Base-by-base conservation (phyloP, 2,797 vertebrate species). In the Scleropages formosus region DNA sequence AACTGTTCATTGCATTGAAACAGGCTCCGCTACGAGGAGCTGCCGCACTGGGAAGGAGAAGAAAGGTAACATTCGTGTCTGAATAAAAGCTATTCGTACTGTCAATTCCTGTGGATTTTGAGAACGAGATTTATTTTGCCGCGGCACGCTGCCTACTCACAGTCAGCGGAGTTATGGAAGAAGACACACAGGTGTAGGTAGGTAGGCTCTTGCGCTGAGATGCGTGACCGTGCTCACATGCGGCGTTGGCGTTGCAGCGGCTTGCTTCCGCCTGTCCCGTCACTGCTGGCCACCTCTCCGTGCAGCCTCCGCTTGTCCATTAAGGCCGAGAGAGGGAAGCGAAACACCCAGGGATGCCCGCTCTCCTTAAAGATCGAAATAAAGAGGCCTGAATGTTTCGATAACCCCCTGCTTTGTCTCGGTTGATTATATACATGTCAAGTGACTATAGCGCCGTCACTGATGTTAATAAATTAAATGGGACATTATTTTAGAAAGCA, bases 401-500 rank as follows among this genome's bases (percentile, higher is more conserved):
- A 39, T 39, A 20, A 51, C 12, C 66, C 46, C 68, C 44, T 47
- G n/a, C 4, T 26, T 39, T 26, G 22, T 68, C 44, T 47, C 20
- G 68, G 66, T 68, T 20, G 44, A 27, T 47, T 49, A n/a, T 47
- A 67, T 47, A 13, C 65, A 67, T 67, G 24, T 15, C 20, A 49
- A 47, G 51, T 26, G 51, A 46, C 44, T 68, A 20, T 49, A 22
- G 44, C 12, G 18, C 66, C 49, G 11, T 39, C 31, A 2, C 39
- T 53, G 49, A 70, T 27, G 3, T 3, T 53, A 70, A 58, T 24
- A 8, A 27, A 31, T 70, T 15, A 70, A 70, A 27, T 56, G 47
- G 70, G 51, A 22, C 56, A 27, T 70, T 56, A 26, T 70, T 11
- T 51, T 27, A 26, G 56, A 56, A 56, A 56, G 53, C 53, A 10